Evolutionary conservation across 2,888 invertebrate genomes (phyloP).

Genomic region (Adelognathus sp.): DNA sequence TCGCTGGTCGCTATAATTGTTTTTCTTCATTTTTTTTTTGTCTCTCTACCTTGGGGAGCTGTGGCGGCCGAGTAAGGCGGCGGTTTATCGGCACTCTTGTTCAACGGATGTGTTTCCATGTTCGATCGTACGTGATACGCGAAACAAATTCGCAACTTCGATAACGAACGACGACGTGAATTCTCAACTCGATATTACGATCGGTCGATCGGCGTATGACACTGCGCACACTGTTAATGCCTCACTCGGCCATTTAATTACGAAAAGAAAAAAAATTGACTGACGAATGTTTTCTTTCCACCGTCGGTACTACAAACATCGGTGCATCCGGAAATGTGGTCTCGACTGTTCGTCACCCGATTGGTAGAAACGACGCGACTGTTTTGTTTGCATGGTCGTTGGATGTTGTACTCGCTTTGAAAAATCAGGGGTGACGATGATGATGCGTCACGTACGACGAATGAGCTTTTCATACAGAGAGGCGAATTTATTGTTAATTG

Average conservation of each 20-base stretch:
- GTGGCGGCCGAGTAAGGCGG: constrained; percentile 69
- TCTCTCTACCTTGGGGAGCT: constrained; percentile 63
- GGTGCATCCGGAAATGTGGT: constrained; percentile 1
- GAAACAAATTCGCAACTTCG: constrained; percentile 2
- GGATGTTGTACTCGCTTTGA: no score
- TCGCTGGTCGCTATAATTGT: not conserved
- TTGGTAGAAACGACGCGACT: constrained; percentile 1
- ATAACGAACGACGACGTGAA: not conserved
- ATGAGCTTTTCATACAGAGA: no score
- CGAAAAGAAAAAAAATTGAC: constrained; percentile 35
- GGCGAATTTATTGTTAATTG: not conserved
- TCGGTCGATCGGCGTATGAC: constrained; percentile 17
- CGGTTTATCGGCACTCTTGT: constrained; percentile 65
- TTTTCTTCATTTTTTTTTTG: not conserved
- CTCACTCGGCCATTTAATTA: constrained; percentile 49
- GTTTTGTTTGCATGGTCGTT: not conserved
- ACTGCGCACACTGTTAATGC: constrained; percentile 19
- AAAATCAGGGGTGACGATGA: no score
- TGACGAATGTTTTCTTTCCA: constrained; percentile 32
- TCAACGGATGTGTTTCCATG: constrained; percentile 70
- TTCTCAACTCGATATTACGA: constrained; percentile 3
- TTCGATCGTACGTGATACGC: constrained; percentile 15
- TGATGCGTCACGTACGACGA: no score
- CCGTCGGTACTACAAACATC: constrained; percentile 50
- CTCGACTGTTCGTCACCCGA: not conserved